A percentile compares a stretch with the other conserved stretches of the same genome.
Evolutionary conservation across 1,140 invertebrate genomes (phyloP).

Genomic region (Pseudoatta argentina): DNA sequence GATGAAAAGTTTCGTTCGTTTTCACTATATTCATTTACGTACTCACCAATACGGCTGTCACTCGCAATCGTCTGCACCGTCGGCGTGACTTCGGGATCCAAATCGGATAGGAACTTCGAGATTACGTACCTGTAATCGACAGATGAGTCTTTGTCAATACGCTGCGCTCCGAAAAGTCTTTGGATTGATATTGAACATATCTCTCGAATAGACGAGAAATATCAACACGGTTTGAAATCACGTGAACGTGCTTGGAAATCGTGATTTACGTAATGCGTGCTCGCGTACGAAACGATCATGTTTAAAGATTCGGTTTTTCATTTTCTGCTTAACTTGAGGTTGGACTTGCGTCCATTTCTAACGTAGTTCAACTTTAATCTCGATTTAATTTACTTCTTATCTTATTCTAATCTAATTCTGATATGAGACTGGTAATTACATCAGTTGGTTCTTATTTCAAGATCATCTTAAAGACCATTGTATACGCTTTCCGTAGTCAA

Average conservation of each 20-base stretch:
- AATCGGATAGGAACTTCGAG: background rate
- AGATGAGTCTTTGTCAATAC: slow-evolving; percentile 14
- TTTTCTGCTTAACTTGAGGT: too few relatives aligned
- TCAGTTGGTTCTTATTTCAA: too few relatives aligned
- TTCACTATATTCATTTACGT: background rate
- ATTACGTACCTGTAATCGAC: slow-evolving; percentile 61
- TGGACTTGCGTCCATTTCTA: too few relatives aligned
- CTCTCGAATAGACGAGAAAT: background rate
- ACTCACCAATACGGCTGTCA: slow-evolving; percentile 52
- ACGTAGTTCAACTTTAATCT: too few relatives aligned
- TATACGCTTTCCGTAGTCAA: too few relatives aligned
- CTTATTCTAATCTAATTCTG: too few relatives aligned
- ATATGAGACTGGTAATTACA: too few relatives aligned
- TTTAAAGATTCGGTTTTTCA: too few relatives aligned
- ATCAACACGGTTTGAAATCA: background rate
- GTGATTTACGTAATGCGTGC: background rate
- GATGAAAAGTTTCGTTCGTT: slow-evolving; percentile 36
- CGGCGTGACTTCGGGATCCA: background rate
- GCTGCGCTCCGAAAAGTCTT: background rate
- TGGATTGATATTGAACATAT: slow-evolving; percentile 7
- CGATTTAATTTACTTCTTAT: too few relatives aligned
- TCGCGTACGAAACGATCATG: background rate
- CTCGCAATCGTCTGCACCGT: background rate
- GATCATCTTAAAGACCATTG: too few relatives aligned
- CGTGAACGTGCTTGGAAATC: background rate